phyloP scores from a whole-genome alignment of 2,888 invertebrate genomes.

The Exocentrus adspersus region DNA sequence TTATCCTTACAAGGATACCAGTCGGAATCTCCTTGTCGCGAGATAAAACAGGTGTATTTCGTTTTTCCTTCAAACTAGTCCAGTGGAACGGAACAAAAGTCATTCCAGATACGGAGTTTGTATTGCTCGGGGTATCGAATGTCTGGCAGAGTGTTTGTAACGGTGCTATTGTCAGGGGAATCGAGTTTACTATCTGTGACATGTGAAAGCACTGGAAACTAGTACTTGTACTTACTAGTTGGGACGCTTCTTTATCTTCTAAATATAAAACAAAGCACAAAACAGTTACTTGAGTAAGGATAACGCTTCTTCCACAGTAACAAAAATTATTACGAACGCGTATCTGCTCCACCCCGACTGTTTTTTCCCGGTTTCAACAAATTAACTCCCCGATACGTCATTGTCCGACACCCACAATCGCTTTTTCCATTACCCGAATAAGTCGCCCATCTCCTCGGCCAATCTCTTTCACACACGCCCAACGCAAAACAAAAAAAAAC shows the following conservation, averaged over 20 bases:
- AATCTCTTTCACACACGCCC: neutral
- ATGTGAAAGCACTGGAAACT: neutral
- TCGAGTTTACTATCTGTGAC: neutral
- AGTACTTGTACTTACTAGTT: too few species aligned
- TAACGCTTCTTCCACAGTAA: too few species aligned
- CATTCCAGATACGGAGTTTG: neutral
- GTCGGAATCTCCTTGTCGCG: neutral
- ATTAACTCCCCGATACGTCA: neutral
- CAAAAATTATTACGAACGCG: too few species aligned
- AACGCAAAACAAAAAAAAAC: too few species aligned
- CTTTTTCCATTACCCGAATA: neutral
- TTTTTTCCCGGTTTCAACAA: neutral
- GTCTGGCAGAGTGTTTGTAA: neutral
- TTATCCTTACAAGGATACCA: neutral
- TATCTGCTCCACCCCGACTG: too few species aligned
- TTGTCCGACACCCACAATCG: neutral
- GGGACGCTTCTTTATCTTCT: too few species aligned
- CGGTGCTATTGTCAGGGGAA: neutral
- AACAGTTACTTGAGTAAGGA: too few species aligned
- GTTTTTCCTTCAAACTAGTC: neutral
- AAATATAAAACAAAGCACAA: too few species aligned
- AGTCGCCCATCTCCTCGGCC: neutral
- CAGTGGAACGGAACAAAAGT: neutral
- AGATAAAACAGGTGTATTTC: constrained; percentile 1
- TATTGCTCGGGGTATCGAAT: neutral